Conservation (phyloP, 2,797 vertebrate species). For the Eidolon dupreanum region DNA sequence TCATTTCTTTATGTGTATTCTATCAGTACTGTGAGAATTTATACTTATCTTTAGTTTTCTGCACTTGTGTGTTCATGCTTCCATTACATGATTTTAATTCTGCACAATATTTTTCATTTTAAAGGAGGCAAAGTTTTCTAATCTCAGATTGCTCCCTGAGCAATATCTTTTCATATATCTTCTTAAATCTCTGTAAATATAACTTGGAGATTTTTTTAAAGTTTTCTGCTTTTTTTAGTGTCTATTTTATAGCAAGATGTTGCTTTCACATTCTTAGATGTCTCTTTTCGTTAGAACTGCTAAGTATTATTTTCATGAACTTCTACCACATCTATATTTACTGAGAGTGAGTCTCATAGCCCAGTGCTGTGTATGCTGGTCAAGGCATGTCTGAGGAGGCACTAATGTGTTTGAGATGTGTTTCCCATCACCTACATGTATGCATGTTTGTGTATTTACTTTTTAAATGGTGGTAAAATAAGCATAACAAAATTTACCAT, state of each 20-base stretch:
- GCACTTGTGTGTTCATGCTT: not conserved
- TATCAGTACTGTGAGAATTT: not conserved
- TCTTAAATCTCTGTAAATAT: not conserved
- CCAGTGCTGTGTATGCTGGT: not conserved
- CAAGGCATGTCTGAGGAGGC: not conserved
- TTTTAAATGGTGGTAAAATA: not conserved
- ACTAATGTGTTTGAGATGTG: not conserved
- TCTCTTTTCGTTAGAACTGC: not conserved
- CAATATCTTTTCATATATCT: not conserved
- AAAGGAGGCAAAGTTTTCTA: not conserved
- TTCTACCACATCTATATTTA: not conserved
- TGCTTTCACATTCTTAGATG: not conserved
- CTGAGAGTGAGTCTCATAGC: not conserved
- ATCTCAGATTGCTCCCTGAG: not conserved
- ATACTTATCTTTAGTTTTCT: not conserved
- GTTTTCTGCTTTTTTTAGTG: not conserved
- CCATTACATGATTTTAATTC: not conserved
- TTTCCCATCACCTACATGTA: not conserved
- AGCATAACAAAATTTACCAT: not conserved
- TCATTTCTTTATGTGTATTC: not conserved
- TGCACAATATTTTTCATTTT: conserved; percentile 21
- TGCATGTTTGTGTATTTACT: not conserved
- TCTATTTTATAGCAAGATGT: not conserved
- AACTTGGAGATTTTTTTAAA: not conserved
- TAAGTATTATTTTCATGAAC: not conserved